Base-by-base conservation (phyloP, 2,888 invertebrate species). In the Hyles lineata region DNA sequence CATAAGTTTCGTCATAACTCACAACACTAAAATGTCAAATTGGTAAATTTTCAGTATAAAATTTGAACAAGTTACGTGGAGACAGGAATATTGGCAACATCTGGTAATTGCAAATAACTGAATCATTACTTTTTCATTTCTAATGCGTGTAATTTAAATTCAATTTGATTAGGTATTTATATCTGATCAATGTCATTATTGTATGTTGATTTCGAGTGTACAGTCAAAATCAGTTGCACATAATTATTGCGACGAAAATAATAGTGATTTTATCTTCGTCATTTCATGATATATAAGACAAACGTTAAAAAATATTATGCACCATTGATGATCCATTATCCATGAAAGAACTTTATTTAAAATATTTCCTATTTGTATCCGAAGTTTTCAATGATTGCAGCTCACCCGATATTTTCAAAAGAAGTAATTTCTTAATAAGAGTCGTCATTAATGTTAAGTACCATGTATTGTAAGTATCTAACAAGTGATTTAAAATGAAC, bases 1-100 rank as follows among this genome's bases (percentile, higher is more conserved):
- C 74, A 67, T 73, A 76, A 74, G 74, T 75, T 78, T 81, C 74
- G 75, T 75, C 71, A 76, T 67, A 73, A 74, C 74, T 75, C 71
- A 76, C 69, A 73, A 74, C 73, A 74, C 61, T 43, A 32, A 55
- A 70, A 70, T 50, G 67, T 50, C 67, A 67, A 50, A 67, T 50
- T 62, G 43, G 62, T 23, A 23, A 43, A 43, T 43, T 17, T 50
- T 67, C 67, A 23, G 23, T 67, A 43, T 23, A 63, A 63, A 21
- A 63, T 43, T 58, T 58, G 55, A 70, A 25, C n/a, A 52, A 50
- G 21, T 69, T 70, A 55, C n/a, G 19, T 50, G 25, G 52, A 29
- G 29, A 7, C 9, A 55, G 17, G 52, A 29, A n/a, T 43, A 52
- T 25, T 25, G 8, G 63, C 32, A 63, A 63, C 9, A 63, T 9